A percentile compares a stretch with the other conserved stretches of the same genome.
Evolutionary conservation across 2,113 vertebrate genomes (phyloP).

Genomic region (Psammodynastes pulverulentus): DNA sequence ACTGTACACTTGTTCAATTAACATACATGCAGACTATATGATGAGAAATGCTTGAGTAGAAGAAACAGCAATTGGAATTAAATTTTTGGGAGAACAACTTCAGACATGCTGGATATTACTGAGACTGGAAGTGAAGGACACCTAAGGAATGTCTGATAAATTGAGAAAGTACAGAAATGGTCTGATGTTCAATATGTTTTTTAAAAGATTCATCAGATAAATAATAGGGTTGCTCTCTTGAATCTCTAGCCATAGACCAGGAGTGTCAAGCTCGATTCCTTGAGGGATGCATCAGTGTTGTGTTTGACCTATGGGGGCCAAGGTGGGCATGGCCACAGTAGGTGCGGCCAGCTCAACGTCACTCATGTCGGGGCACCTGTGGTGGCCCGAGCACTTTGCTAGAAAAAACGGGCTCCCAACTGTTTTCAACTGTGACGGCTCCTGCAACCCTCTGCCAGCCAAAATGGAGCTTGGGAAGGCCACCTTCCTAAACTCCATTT

Average conservation of each 20-base stretch:
- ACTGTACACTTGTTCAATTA: background rate
- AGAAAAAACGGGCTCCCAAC: no score
- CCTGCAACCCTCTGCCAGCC: no score
- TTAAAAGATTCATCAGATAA: background rate
- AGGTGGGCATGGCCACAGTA: no score
- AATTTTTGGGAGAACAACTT: background rate
- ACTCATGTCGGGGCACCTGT: no score
- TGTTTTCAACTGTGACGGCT: no score
- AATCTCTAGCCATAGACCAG: background rate
- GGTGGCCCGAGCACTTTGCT: no score
- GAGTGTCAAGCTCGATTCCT: no score
- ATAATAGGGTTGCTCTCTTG: background rate
- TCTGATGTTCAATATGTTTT: background rate
- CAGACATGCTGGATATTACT: background rate
- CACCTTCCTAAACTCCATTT: no score
- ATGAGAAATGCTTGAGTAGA: background rate
- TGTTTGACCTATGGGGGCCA: no score
- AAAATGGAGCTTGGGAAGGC: no score
- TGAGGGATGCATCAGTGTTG: no score
- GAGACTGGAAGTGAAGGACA: background rate
- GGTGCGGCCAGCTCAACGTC: no score
- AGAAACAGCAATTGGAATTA: background rate
- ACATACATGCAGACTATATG: background rate
- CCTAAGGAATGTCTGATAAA: background rate
- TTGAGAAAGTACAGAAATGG: background rate